Conservation (phyloP, 2,113 vertebrate species). For the Naja naja region DNA sequence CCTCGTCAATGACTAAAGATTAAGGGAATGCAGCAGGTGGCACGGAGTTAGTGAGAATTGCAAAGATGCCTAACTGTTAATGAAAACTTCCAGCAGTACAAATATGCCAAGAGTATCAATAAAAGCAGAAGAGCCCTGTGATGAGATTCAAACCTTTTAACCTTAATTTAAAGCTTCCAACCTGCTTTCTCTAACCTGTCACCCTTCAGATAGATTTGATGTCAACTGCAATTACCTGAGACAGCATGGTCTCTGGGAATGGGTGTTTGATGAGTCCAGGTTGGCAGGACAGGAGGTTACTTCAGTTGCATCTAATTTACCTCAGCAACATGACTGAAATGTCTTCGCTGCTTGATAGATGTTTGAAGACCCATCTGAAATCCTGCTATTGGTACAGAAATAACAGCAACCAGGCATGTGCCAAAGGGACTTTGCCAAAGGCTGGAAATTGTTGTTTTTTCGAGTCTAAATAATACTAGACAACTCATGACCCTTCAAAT, state of each 20-base stretch:
- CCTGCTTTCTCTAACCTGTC: neutral
- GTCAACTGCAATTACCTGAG: neutral
- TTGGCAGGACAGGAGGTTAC: neutral
- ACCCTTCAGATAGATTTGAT: neutral
- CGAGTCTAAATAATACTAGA: neutral
- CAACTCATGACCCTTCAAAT: neutral
- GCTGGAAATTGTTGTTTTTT: constrained; percentile 43
- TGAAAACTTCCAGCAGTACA: neutral
- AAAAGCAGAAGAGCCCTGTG: constrained; percentile 48
- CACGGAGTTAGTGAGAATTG: neutral
- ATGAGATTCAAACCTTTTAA: constrained; percentile 35
- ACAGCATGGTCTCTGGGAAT: neutral
- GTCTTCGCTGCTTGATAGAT: constrained; percentile 45
- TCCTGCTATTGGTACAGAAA: constrained; percentile 28
- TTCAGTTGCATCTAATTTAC: constrained; percentile 15
- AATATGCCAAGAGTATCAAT: constrained; percentile 34
- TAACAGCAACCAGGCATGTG: constrained; percentile 25
- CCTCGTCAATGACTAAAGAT: neutral
- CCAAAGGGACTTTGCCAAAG: constrained; percentile 35
- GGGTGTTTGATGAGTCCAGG: neutral
- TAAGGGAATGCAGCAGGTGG: neutral
- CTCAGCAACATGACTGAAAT: constrained; percentile 30
- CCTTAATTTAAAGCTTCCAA: constrained; percentile 26
- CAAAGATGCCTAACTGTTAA: neutral
- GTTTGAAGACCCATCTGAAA: constrained; percentile 47